Conservation (phyloP, 2,797 vertebrate genomes). For the Knipowitschia caucasica region DNA sequence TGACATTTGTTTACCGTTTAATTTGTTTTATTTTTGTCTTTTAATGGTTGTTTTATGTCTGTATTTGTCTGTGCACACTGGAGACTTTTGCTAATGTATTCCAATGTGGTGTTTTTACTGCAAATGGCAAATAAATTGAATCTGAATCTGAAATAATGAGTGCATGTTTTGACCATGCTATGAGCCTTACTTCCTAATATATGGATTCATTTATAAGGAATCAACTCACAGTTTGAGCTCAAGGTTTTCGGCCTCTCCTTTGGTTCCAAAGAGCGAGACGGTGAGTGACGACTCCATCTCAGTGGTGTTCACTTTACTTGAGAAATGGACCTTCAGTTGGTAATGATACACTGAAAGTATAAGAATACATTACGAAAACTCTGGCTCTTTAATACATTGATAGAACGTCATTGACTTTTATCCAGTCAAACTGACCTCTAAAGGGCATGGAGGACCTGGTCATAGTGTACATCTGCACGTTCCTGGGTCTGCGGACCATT, state of each 20-base stretch:
- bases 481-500: slow-evolving; percentile 81
- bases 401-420: no score
- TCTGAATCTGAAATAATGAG: no score
- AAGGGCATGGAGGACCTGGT: slow-evolving; percentile 91
- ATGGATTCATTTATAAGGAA: neutral
- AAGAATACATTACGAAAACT: neutral
- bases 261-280: slow-evolving; percentile 71
- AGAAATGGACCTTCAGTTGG: slow-evolving; percentile 80
- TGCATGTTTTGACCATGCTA: no score
- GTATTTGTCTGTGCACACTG: no score
- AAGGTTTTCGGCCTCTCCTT: slow-evolving; percentile 69
- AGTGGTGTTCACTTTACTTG: slow-evolving; percentile 56
- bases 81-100: no score
- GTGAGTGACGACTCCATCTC: slow-evolving; percentile 67
- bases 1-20: no score
- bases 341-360: slow-evolving; percentile 75
- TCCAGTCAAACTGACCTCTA: slow-evolving; percentile 77
- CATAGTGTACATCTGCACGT: slow-evolving; percentile 89
- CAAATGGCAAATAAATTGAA: no score
- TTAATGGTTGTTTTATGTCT: no score
- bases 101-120: no score
- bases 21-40: no score
- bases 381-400: neutral
- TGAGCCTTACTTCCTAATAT: no score
- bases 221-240: slow-evolving; percentile 71